Evolutionary conservation across 1,140 invertebrate species (phyloP).

Genomic region (Anadara kagoshimensis): DNA sequence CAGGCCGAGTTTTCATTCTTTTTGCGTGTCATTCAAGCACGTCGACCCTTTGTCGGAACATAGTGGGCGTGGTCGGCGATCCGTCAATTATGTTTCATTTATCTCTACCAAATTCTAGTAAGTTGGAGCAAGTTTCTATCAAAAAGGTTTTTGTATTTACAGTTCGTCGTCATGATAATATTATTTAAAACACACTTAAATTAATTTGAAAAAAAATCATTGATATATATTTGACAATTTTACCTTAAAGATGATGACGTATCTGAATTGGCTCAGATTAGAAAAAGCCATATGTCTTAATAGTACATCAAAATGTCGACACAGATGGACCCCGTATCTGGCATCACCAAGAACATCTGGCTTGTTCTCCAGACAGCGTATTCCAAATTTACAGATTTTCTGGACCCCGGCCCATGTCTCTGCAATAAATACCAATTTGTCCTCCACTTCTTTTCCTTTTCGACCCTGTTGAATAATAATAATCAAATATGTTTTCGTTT

Average conservation of each 20-base stretch:
- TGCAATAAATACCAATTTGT: constrained; percentile 22
- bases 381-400: constrained; percentile 31
- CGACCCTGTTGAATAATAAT: constrained; percentile 3
- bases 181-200: too few species aligned
- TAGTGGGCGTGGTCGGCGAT: too few species aligned
- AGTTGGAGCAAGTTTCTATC: too few species aligned
- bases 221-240: background rate
- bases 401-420: constrained; percentile 27
- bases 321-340: constrained; percentile 25
- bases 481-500: too few species aligned
- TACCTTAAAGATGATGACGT: constrained; percentile 32
- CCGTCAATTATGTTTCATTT: too few species aligned
- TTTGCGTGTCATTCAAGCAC: too few species aligned
- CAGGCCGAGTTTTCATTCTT: too few species aligned
- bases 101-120: too few species aligned
- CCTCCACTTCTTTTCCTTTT: constrained; percentile 17
- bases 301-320: constrained; percentile 30
- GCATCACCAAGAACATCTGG: constrained; percentile 30
- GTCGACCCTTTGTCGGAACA: too few species aligned
- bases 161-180: too few species aligned
- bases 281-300: constrained; percentile 25
- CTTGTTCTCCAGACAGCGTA: constrained; percentile 20
- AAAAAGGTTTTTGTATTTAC: too few species aligned
- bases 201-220: too few species aligned
- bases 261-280: constrained; percentile 26